Base-by-base conservation (phyloP, 1,140 invertebrate species). In the Hormaphis cornu region DNA sequence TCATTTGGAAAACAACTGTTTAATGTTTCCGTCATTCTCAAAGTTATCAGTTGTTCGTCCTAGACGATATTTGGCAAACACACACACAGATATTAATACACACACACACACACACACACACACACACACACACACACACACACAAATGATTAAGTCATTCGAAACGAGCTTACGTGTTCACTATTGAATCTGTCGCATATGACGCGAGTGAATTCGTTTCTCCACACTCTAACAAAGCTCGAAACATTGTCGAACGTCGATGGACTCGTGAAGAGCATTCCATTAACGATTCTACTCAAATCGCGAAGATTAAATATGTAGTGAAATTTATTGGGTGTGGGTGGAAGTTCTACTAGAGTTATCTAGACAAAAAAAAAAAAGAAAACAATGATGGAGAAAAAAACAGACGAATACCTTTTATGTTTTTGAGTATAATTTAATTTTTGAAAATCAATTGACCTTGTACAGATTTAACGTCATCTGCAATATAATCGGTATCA, bases 291-390 rank as follows among this genome's bases (percentile, higher is more conserved):
- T 54, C 90, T 83, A 1, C 90, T 93, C 53, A 96, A 79, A 81
- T 96, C 93, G 71, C 91, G 83, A 78, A 95, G 83, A 77, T 95
- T 95, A 79, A 95, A 96, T 70, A 94, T 91, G 78, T 95, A 95
- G 78, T 95, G 92, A 79, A 95, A 95, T 77, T 92, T 95, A 5
- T 87, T 88, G 5, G 93, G 93, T 0, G 91, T 95, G 18, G 92
- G 91, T n/a, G 91, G 89, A 58, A 95, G 76, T 72, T 91, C 86
- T 18, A 82, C 79, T 58, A 89, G 84, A 35, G 90, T 82, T 61
- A 83, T 80, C 83, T 87, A 72, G n/a, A n/a, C n/a, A 24, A 78
- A 76, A 37, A 6, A 75, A 72, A 59, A 80, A 26, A 76, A n/a
- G 14, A 14, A 71, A 16, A 20, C 14, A 42, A 7, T 26, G 6